These are phyloP conservation scores for Ditylenchus dipsaci DNA, from an alignment of 1,140 invertebrate species.

Conservation along the genomic window DNA sequence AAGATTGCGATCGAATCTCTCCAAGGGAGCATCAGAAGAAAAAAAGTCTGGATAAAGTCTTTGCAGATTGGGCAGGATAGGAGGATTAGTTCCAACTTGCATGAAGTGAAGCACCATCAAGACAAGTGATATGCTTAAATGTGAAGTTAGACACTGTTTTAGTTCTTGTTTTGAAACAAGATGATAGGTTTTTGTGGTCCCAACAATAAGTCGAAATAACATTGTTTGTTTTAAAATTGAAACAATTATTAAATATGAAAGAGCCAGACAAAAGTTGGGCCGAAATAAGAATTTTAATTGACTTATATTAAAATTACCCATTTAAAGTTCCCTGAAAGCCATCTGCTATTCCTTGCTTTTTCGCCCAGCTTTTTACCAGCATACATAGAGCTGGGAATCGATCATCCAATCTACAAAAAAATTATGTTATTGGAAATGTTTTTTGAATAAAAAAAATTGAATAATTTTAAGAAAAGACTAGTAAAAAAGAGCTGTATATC, in stretches of 20 bases:
- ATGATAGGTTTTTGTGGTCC: background rate
- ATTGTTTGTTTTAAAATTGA: background rate
- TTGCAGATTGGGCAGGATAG: background rate
- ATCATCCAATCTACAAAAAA: background rate
- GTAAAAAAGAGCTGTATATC: no score
- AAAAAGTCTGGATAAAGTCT: background rate
- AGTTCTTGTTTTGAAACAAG: background rate
- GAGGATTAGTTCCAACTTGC: background rate
- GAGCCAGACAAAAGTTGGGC: background rate
- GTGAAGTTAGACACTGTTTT: background rate
- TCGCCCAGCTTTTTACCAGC: background rate
- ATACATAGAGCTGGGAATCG: background rate
- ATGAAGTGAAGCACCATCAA: background rate
- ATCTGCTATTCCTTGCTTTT: background rate
- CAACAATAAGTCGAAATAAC: background rate
- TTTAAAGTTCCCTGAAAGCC: background rate
- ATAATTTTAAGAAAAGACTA: no score
- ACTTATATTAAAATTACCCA: background rate
- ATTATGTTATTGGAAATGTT: no score
- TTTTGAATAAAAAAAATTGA: no score
- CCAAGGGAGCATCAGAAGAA: background rate
- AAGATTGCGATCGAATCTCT: background rate
- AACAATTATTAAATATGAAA: background rate
- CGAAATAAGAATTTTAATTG: background rate
- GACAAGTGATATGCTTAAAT: background rate